Conservation (phyloP, 2,797 vertebrate genomes). For the Pogoniulus pusillus region DNA sequence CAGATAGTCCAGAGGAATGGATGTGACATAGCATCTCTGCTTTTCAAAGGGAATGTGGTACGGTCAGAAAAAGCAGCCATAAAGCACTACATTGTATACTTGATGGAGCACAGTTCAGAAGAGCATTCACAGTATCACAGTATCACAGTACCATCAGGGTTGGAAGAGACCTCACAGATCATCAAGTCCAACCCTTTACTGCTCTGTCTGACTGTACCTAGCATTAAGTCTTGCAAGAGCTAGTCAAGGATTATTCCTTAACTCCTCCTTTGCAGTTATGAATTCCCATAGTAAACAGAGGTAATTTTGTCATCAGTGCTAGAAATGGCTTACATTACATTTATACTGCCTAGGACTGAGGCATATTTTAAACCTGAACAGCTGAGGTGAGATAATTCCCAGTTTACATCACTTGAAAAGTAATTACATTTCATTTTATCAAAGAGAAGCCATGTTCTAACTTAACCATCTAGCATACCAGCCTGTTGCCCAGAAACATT, state of each 20-base stretch:
- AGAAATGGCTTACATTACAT: not conserved
- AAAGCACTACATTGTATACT: not conserved
- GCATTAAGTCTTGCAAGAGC: not conserved
- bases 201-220: not conserved
- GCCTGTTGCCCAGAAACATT: not conserved
- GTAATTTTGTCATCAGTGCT: not conserved
- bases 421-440: not conserved
- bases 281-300: not conserved
- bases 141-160: too few relatives aligned
- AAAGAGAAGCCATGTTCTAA: not conserved
- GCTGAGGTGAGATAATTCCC: not conserved
- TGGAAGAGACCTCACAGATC: too few relatives aligned
- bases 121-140: too few relatives aligned
- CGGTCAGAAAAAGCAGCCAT: not conserved
- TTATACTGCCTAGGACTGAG: not conserved
- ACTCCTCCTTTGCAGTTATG: not conserved
- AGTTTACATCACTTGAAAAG: not conserved
- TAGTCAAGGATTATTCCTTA: not conserved
- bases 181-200: too few relatives aligned
- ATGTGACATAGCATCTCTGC: not conserved
- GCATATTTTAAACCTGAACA: not conserved
- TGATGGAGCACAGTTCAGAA: not conserved
- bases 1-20: not conserved
- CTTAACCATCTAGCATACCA: not conserved
- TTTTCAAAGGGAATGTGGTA: not conserved